phyloP scores from a whole-genome alignment of 1,140 invertebrate genomes.

The Aleiodes sp. region DNA sequence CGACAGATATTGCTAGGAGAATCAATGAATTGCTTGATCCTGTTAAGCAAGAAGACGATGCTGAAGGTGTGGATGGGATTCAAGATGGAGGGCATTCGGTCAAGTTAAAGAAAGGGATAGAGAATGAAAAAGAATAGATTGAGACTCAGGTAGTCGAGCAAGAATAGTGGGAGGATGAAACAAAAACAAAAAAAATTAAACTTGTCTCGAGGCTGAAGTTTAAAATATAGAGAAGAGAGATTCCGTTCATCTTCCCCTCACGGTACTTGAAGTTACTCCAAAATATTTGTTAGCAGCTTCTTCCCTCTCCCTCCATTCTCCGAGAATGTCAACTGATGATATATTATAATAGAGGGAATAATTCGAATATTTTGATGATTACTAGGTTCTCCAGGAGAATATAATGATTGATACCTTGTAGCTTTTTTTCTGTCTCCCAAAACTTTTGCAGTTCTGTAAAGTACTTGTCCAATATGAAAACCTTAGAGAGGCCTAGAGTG shows the following conservation, averaged over 20 bases:
- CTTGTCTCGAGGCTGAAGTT: conserved; percentile 1
- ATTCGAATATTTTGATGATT: too few species aligned
- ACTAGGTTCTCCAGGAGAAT: too few species aligned
- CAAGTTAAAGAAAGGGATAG: background rate
- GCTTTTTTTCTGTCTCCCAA: conserved; percentile 95
- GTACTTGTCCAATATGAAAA: conserved; percentile 97
- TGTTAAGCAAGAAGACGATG: background rate
- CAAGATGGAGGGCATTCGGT: background rate
- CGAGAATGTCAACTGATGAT: too few species aligned
- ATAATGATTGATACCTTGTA: conserved; percentile 78
- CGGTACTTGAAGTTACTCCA: conserved; percentile 18
- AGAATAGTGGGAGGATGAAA: conserved; percentile 24
- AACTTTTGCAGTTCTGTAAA: conserved; percentile 96
- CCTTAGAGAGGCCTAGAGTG: conserved; percentile 92
- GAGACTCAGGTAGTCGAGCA: conserved; percentile 20
- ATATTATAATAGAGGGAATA: too few species aligned
- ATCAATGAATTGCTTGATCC: background rate
- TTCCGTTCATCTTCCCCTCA: conserved; percentile 11
- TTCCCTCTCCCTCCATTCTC: background rate
- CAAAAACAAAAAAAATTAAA: conserved; percentile 24
- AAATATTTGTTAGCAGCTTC: too few species aligned
- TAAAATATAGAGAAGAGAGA: conserved; percentile 8
- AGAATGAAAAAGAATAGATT: conserved; percentile 13
- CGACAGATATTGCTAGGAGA: too few species aligned
- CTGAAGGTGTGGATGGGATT: background rate